Evolutionary conservation across 2,888 invertebrate genomes (phyloP).

Genomic region (Ctenicera cuprea): DNA sequence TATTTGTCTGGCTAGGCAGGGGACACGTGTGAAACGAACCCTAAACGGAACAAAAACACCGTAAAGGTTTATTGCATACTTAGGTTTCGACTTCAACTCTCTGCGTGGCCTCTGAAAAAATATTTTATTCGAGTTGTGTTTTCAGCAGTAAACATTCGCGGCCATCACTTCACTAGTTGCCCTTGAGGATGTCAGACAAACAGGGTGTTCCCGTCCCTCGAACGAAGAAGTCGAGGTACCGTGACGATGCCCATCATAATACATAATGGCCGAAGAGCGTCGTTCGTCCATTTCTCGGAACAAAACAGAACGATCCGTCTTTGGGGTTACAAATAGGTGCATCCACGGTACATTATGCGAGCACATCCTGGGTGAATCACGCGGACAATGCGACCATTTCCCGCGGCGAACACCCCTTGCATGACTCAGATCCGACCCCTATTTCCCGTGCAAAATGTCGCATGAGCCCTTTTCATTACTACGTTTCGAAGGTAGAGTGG

Average conservation of each 20-base stretch:
- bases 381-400: constrained; percentile 68
- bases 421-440: constrained; percentile 58
- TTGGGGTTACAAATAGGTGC: constrained; percentile 65
- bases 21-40: constrained; percentile 62
- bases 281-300: constrained; percentile 58
- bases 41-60: constrained; percentile 62
- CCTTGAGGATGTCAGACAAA: not conserved
- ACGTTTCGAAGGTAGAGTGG: constrained; percentile 46
- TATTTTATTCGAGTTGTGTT: constrained; percentile 44
- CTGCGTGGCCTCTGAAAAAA: constrained; percentile 48
- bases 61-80: constrained; percentile 63
- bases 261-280: constrained; percentile 53
- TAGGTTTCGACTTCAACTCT: constrained; percentile 55
- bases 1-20: constrained; percentile 54
- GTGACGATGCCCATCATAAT: constrained; percentile 62
- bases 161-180: not conserved
- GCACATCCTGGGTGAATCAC: constrained; percentile 70
- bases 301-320: constrained; percentile 64
- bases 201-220: constrained; percentile 33
- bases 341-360: constrained; percentile 69
- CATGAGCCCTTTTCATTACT: constrained; percentile 56
- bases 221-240: constrained; percentile 58
- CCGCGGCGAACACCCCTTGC: constrained; percentile 57
- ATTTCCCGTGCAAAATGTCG: constrained; percentile 58
- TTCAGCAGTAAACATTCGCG: constrained; percentile 32